Evolutionary conservation across 2,113 vertebrate genomes (phyloP).

Genomic region (Rhegmatorhina hoffmannsi): DNA sequence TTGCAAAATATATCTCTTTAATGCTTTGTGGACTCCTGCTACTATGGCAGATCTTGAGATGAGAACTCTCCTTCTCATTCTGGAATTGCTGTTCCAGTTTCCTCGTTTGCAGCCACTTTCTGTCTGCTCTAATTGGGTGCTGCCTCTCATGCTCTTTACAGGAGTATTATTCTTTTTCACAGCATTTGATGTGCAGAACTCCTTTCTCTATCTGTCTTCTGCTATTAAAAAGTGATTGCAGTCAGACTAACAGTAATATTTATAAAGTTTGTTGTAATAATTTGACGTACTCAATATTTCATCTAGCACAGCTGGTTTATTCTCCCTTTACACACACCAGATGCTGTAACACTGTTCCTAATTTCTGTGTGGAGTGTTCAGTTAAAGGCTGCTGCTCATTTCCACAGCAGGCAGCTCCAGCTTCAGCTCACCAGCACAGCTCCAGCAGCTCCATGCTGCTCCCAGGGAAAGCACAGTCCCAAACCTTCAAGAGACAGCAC

Average conservation of each 20-base stretch:
- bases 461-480: neutral
- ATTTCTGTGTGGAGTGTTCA: neutral
- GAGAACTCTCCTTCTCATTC: neutral
- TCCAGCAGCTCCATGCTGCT: neutral
- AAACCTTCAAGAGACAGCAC: neutral
- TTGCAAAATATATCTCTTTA: neutral
- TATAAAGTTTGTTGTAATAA: conserved; percentile 14
- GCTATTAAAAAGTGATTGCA: neutral
- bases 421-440: too few relatives aligned
- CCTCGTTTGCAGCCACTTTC: neutral
- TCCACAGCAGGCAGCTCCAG: neutral
- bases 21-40: neutral
- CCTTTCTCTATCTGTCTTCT: neutral
- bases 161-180: neutral
- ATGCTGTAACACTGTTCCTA: neutral
- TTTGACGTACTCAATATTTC: conserved; percentile 32
- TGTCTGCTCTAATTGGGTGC: neutral
- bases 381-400: neutral
- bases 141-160: neutral
- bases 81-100: neutral
- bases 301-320: neutral
- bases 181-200: neutral
- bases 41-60: neutral
- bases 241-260: neutral
- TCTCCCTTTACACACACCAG: neutral